Base-by-base conservation (phyloP, 2,797 vertebrate species). In the Pristis pectinata region DNA sequence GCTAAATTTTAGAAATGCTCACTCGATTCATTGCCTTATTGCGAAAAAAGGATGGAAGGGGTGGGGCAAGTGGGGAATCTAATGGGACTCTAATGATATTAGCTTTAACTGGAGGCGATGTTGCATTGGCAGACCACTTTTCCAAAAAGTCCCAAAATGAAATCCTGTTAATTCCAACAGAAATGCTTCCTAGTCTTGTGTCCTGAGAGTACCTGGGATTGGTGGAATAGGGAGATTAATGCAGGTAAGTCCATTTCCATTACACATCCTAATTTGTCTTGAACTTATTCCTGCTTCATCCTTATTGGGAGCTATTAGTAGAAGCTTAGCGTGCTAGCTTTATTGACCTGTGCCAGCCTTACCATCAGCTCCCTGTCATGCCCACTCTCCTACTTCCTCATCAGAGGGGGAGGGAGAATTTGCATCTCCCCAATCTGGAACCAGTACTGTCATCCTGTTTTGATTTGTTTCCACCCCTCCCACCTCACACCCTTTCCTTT, bases 101-200 rank as follows among this genome's bases (percentile, higher is more conserved):
- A 64, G 67, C 67, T 56, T 67, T 15, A 72, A 53, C 44, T 94
- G 17, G 27, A 94, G 72, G 30, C 37, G 72, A 74, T 41, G 27
- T 59, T 37, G 56, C 8, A 19, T 24, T 89, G 56, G 27, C 83
- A 87, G 53, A 61, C 56, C 34, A 87, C 8, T 64, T 91, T 11
- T 41, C n/a, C 3, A 72, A 41, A 67, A 64, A 9, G 19, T 67
- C 64, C n/a, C 17, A 59, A 30, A 64, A 67, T 37, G 61, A 91
- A 91, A 67, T 91, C 7, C n/a, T 15, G n/a, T 44, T 19, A 41
- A 91, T 91, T 91, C 30, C n/a, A 67, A 22, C 95, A 34, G 95
- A 95, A 95, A 96, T 95, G 19, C 95, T 94, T 34, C 96, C 97
- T 96, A 96, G 97, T 97, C 97, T 97, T 96, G 95, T 96, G 96